These are phyloP conservation scores for Caenorhabditis brenneri DNA, from an alignment of 1,140 invertebrate genomes.

Conservation along the genomic window DNA sequence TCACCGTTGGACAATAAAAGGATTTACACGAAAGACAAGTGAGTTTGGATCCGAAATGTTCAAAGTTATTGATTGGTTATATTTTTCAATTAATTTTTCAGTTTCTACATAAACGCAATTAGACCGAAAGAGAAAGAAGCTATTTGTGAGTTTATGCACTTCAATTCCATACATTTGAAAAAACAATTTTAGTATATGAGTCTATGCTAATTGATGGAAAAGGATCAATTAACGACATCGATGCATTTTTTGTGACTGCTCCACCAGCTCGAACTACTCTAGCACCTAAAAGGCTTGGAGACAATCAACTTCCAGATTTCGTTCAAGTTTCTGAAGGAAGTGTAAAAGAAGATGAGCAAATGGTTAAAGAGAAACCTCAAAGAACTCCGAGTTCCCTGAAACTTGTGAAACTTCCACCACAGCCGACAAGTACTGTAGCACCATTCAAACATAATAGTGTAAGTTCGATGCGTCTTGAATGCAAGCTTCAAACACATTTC, in stretches of 20 bases:
- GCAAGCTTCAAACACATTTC: background rate
- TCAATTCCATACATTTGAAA: background rate
- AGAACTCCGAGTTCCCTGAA: conserved; percentile 2
- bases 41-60: too few species aligned
- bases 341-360: background rate
- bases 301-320: conserved; percentile 13
- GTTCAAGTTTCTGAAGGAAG: conserved; percentile 18
- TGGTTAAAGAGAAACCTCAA: background rate
- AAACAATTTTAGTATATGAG: conserved; percentile 1
- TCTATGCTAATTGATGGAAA: conserved; percentile 30
- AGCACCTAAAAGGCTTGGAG: background rate
- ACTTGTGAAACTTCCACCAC: conserved; percentile 21
- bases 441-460: conserved; percentile 33
- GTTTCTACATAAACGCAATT: conserved; percentile 21
- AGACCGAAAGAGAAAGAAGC: conserved; percentile 4
- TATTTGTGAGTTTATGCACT: background rate
- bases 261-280: background rate
- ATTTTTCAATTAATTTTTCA: background rate
- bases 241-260: conserved; percentile 31
- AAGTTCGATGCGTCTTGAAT: background rate
- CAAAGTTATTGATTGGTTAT: too few species aligned
- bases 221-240: conserved; percentile 6
- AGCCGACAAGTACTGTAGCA: background rate
- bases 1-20: conserved; percentile 28
- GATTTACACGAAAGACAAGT: conserved; percentile 36